Conservation (phyloP, 2,888 invertebrate species). For the Salpingus planirostris region DNA sequence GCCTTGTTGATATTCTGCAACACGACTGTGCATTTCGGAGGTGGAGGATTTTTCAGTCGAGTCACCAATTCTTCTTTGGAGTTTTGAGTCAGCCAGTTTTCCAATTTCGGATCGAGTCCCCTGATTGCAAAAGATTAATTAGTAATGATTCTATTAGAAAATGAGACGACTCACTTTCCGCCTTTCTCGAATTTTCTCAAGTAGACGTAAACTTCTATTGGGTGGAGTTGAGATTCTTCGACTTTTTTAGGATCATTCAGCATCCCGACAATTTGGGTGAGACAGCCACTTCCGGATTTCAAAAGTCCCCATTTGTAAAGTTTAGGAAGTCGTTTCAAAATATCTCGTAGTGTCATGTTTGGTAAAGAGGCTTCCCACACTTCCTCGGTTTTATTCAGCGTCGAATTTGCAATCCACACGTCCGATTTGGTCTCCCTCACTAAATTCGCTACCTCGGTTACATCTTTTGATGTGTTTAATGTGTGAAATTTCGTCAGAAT, state of each 20-base stretch:
- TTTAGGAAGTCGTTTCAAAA: slow-evolving; percentile 50
- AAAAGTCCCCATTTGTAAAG: slow-evolving; percentile 56
- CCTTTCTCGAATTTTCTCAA: slow-evolving; percentile 53
- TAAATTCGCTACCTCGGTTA: background rate
- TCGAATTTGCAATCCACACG: background rate
- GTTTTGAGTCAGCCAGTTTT: slow-evolving; percentile 27
- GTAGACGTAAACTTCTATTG: slow-evolving; percentile 50
- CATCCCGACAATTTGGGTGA: slow-evolving; percentile 45
- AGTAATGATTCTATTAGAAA: slow-evolving; percentile 1
- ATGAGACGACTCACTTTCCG: slow-evolving; percentile 45
- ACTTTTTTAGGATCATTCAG: slow-evolving; percentile 45
- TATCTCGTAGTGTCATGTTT: slow-evolving; percentile 44
- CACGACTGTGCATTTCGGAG: slow-evolving; percentile 33
- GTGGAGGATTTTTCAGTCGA: slow-evolving; percentile 18
- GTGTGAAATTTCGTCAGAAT: background rate
- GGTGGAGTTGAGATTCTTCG: slow-evolving; percentile 41
- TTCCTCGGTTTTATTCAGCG: background rate
- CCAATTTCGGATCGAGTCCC: slow-evolving; percentile 32
- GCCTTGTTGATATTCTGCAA: slow-evolving; percentile 40
- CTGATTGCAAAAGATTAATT: slow-evolving; percentile 18
- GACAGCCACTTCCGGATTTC: slow-evolving; percentile 44
- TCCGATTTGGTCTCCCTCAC: background rate
- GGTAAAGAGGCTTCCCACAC: slow-evolving; percentile 51
- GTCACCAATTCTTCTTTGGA: slow-evolving; percentile 20
- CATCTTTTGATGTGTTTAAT: background rate